Evolutionary conservation across 2,888 invertebrate genomes (phyloP), one percentile per base, ranked within the genome.

Genomic region (Arrhopalites spinosus): DNA sequence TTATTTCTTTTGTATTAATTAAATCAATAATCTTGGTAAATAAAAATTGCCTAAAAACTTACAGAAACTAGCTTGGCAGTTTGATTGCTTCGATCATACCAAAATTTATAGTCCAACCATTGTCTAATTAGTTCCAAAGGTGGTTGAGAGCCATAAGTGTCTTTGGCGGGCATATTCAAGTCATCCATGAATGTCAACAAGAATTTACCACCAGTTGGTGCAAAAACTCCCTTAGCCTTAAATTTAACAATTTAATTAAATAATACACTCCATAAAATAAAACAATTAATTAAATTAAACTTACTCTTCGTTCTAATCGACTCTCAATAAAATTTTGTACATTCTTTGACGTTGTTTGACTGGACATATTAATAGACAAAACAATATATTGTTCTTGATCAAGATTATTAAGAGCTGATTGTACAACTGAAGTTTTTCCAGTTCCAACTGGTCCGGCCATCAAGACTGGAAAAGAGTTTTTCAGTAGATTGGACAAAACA

Each of bases 111-210:
- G 86, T 94, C 94, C 75, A 94, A 88, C 93, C 93, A 94, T 82
- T 94, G 91, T 23, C 93, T 87, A 69, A 95, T 87, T 66, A 95
- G 87, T 85, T 96, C 95, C 8, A 96, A 86, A 0, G 95, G 94
- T 5, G 95, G 94, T 85, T 95, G 95, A 0, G 95, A 93, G 0
- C 95, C 95, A 84, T 93, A 95, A 17, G 89, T 89, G 84, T 96
- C 95, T 81, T 93, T 92, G 8, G 92, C 92, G 0, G 95, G 95
- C 94, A 95, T 95, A 87, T 95, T 95, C 83, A 96, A 91, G 85
- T 96, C 95, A 85, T 96, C 96, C 90, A 96, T 90, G 85, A 94
- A 95, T 11, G 92, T 90, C 76, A 95, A 89, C 90, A 96, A 90
- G 80, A 88, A 91, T 87, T 94, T 95, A 36, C 93, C 91, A 80